These are phyloP conservation scores for Chalcis sispes DNA, from an alignment of 2,888 invertebrate species.

Conservation along the genomic window DNA sequence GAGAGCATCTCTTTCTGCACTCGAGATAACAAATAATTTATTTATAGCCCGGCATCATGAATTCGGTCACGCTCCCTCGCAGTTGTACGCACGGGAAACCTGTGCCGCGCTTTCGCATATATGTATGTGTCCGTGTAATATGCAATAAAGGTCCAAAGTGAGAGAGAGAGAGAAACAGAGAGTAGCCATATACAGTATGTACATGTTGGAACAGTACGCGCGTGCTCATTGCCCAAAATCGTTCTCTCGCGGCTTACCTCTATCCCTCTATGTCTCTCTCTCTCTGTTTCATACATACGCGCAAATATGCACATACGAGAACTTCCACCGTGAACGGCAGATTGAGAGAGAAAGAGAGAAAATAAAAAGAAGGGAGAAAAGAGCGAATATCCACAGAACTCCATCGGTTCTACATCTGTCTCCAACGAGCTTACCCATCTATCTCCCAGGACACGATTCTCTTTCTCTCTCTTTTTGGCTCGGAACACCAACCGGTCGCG, in stretches of 20 bases:
- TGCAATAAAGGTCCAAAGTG: slow-evolving; percentile 35
- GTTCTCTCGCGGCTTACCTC: not conserved
- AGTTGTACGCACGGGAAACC: not conserved
- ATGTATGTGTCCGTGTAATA: slow-evolving; percentile 13
- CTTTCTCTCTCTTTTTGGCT: not conserved
- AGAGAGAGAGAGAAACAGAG: not conserved
- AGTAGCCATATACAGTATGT: too few relatives aligned
- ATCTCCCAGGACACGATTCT: not conserved
- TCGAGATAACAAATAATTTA: slow-evolving; percentile 56
- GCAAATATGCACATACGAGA: not conserved
- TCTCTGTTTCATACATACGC: not conserved
- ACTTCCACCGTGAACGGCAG: too few relatives aligned
- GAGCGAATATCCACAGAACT: too few relatives aligned
- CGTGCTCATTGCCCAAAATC: slow-evolving; percentile 45
- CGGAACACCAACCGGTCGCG: not conserved
- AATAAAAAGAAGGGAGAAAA: not conserved
- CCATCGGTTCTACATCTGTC: slow-evolving; percentile 44
- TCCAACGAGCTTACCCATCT: not conserved
- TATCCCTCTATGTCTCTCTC: too few relatives aligned
- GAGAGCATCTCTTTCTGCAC: slow-evolving; percentile 30
- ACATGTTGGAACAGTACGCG: slow-evolving; percentile 29
- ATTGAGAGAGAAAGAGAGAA: slow-evolving; percentile 4
- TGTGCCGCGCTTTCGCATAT: not conserved
- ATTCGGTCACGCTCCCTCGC: slow-evolving; percentile 48
- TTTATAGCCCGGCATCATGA: slow-evolving; percentile 48